Evolutionary conservation across 92 coral and sea anemone genomes (phyloP).

Genomic region (Parazoanthus swiftii): DNA sequence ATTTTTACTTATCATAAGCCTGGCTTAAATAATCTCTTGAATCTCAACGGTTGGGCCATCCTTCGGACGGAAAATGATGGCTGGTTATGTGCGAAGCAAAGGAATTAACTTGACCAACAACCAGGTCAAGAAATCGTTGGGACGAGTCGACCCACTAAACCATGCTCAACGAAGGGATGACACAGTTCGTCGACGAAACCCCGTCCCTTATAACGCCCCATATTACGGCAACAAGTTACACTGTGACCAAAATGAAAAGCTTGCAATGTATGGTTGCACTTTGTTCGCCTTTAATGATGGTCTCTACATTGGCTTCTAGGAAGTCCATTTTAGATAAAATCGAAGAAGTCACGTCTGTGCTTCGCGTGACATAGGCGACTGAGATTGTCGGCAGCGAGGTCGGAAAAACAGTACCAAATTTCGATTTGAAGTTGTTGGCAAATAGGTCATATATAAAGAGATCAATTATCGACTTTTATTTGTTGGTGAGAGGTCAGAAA

Average conservation of each 20-base stretch:
- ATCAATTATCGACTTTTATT: no score
- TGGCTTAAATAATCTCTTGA: neutral
- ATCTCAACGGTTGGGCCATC: slow-evolving; percentile 38
- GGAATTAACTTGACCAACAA: slow-evolving; percentile 27
- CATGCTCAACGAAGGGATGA: slow-evolving; percentile 45
- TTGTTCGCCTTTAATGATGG: slow-evolving; percentile 9
- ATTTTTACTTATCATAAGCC: neutral
- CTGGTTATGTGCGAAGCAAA: slow-evolving; percentile 42
- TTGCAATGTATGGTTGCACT: slow-evolving; percentile 40
- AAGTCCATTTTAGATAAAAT: neutral
- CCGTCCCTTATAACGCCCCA: slow-evolving; percentile 39
- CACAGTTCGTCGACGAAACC: slow-evolving; percentile 45
- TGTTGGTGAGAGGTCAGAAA: no score
- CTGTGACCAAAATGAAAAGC: slow-evolving; percentile 48
- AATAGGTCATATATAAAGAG: neutral
- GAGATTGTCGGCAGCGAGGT: neutral
- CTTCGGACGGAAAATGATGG: slow-evolving; percentile 48
- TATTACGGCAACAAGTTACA: slow-evolving; percentile 44
- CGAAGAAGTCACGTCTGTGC: neutral
- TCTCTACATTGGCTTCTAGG: slow-evolving; percentile 23
- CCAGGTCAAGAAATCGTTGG: slow-evolving; percentile 39
- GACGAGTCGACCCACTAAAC: slow-evolving; percentile 30
- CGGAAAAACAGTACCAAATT: neutral
- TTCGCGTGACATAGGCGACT: neutral
- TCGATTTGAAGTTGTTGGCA: neutral